These are phyloP conservation scores for Podarcis raffonei DNA, from an alignment of 2,113 vertebrate species.

Conservation along the genomic window DNA sequence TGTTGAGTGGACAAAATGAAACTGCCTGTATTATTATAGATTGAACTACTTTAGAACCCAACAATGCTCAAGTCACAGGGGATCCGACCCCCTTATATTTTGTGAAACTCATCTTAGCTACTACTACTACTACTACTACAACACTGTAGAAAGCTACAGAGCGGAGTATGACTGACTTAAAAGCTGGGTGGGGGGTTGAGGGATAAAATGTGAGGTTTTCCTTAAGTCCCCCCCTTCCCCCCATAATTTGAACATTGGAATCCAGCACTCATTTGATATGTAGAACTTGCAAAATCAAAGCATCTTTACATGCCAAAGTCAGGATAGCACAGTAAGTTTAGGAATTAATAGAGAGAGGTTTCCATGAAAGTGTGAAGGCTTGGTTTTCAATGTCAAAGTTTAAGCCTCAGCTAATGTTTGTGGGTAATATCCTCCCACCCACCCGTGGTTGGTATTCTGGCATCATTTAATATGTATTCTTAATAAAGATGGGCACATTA, in stretches of 20 bases:
- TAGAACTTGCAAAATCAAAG: background rate
- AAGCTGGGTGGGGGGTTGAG: background rate
- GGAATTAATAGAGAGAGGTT: conserved; percentile 30
- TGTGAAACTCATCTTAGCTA: background rate
- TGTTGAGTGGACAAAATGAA: conserved; percentile 18
- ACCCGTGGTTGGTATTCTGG: background rate
- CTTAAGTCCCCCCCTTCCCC: background rate
- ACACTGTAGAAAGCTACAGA: background rate
- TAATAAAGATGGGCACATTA: conserved; percentile 25
- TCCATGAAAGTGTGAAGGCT: background rate
- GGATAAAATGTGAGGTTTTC: background rate
- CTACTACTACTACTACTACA: too few species aligned
- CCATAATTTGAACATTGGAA: background rate
- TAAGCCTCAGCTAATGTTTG: conserved; percentile 12
- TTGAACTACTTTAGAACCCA: conserved; percentile 16
- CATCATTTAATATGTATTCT: conserved; percentile 35
- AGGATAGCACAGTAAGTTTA: conserved; percentile 30
- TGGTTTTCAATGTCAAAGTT: conserved; percentile 4
- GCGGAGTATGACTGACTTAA: background rate
- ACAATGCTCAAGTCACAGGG: background rate
- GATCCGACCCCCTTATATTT: background rate
- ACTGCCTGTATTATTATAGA: conserved; percentile 7
- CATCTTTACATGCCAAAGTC: conserved; percentile 10
- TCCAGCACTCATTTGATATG: background rate
- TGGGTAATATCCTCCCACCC: conserved; percentile 3